Conservation (phyloP, 2,888 invertebrate species). For the Erebia aethiops region DNA sequence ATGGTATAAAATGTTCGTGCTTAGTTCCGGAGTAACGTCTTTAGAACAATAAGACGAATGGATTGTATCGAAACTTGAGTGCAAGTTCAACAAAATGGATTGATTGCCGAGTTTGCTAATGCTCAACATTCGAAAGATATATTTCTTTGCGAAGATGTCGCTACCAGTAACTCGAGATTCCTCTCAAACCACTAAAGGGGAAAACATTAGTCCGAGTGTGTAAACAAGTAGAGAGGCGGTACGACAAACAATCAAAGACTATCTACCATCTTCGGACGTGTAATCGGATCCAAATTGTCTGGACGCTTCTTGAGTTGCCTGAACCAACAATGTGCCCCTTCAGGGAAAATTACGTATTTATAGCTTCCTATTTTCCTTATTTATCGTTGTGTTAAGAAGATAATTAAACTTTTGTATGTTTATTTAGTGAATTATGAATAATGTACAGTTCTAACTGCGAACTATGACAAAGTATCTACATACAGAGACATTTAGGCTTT, state of each 20-base stretch:
- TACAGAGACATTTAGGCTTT: no score
- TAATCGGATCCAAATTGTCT: slow-evolving; percentile 72
- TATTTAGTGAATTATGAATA: background rate
- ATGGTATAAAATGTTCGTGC: background rate
- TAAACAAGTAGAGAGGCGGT: slow-evolving; percentile 61
- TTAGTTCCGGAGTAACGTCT: background rate
- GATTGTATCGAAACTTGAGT: slow-evolving; percentile 22
- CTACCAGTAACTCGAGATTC: slow-evolving; percentile 61
- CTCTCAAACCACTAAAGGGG: slow-evolving; percentile 56
- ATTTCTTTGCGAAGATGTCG: slow-evolving; percentile 45
- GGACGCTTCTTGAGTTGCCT: slow-evolving; percentile 55
- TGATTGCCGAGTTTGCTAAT: slow-evolving; percentile 31
- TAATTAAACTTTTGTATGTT: background rate
- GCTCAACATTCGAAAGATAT: slow-evolving; percentile 35
- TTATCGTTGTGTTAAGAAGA: background rate
- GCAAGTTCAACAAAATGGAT: slow-evolving; percentile 31
- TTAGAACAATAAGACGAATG: slow-evolving; percentile 1
- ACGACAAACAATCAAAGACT: slow-evolving; percentile 68
- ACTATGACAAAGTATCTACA: background rate
- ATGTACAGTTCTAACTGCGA: background rate
- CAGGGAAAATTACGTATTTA: slow-evolving; percentile 56
- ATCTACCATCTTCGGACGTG: slow-evolving; percentile 57
- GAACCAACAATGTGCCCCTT: slow-evolving; percentile 56
- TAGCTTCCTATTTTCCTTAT: slow-evolving; percentile 18
- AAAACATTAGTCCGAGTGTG: slow-evolving; percentile 61